Evolutionary conservation across 2,888 invertebrate genomes (phyloP).

Genomic region (Strigamia transsilvanica): DNA sequence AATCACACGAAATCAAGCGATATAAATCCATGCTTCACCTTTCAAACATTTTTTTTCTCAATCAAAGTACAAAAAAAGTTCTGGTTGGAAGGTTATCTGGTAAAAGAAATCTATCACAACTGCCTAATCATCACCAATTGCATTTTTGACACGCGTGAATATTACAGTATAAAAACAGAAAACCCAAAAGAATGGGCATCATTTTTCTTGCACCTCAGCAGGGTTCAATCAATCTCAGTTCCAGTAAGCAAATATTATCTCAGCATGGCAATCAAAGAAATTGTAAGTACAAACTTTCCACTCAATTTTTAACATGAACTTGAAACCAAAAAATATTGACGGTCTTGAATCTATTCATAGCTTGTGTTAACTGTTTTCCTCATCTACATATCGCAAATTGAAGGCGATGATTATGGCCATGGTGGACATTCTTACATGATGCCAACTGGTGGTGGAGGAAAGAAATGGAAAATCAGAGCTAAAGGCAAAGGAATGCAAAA

Average conservation of each 20-base stretch:
- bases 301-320: background rate
- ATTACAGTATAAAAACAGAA: background rate
- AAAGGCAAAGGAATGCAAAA: conserved; percentile 41
- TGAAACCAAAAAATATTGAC: background rate
- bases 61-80: background rate
- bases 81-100: background rate
- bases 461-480: conserved; percentile 6
- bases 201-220: background rate
- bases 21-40: too few relatives aligned
- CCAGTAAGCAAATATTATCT: background rate
- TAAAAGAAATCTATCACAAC: background rate
- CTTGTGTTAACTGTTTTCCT: background rate
- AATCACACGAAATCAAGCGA: background rate
- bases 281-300: background rate
- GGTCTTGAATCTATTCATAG: background rate
- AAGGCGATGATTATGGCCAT: background rate
- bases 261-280: conserved; percentile 21
- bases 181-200: background rate
- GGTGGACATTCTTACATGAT: background rate
- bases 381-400: background rate
- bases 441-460: background rate
- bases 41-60: too few relatives aligned
- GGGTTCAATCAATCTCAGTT: too few relatives aligned
- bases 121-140: conserved; percentile 12
- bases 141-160: background rate